A percentile compares a stretch with the other conserved stretches of the same genome.
These are phyloP conservation scores for Thecocarcelia acutangulata DNA, from an alignment of 2,888 invertebrate genomes.

Conservation along the genomic window DNA sequence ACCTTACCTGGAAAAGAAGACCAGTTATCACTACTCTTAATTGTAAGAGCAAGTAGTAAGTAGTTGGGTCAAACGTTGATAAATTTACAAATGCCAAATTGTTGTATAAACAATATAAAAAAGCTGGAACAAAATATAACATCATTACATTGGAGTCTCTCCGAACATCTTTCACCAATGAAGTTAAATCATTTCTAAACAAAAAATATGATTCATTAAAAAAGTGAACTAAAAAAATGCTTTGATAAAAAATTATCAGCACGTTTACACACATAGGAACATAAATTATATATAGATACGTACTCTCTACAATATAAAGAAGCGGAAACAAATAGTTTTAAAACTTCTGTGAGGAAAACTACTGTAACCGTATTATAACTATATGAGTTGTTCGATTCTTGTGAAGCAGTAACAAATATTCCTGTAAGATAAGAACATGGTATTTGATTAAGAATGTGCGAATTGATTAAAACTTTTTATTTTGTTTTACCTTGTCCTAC, in stretches of 20 bases:
- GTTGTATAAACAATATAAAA: conserved; percentile 96
- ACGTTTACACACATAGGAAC: too few species aligned
- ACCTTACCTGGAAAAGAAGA: conserved; percentile 91
- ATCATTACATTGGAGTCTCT: conserved; percentile 86
- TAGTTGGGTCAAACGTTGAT: conserved; percentile 95
- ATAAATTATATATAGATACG: conserved; percentile 74
- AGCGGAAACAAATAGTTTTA: conserved; percentile 90
- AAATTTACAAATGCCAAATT: conserved; percentile 95
- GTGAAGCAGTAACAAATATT: conserved; percentile 94
- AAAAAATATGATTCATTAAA: conserved; percentile 16
- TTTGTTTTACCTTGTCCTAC: conserved; percentile 91
- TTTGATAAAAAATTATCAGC: too few species aligned
- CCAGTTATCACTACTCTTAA: conserved; percentile 96
- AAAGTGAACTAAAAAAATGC: background rate
- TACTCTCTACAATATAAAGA: conserved; percentile 88
- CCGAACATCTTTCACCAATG: conserved; percentile 80
- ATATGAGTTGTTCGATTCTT: conserved; percentile 90
- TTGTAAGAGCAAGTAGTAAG: conserved; percentile 94
- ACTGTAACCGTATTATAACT: conserved; percentile 94
- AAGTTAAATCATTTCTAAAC: conserved; percentile 74
- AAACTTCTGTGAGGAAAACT: conserved; percentile 92
- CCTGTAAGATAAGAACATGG: conserved; percentile 84
- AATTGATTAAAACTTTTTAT: background rate
- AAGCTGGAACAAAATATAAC: conserved; percentile 94
- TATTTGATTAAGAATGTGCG: background rate